phyloP scores from a whole-genome alignment of 2,888 invertebrate species.

The Drosophila pegasa region DNA sequence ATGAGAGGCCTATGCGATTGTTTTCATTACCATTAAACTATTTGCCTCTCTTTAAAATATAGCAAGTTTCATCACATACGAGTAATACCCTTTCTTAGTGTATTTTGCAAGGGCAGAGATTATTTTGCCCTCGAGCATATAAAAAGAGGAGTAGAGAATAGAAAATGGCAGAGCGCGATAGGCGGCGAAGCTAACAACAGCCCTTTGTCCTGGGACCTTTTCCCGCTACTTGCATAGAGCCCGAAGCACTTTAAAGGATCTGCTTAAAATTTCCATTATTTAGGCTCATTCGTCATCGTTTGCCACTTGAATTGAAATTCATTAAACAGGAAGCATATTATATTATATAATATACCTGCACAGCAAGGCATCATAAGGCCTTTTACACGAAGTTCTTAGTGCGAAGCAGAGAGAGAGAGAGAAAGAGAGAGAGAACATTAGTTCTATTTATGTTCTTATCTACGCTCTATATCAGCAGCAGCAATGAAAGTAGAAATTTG shows the following conservation, averaged over 20 bases:
- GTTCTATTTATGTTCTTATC: no score
- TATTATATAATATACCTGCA: no score
- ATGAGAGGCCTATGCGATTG: no score
- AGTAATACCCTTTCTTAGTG: not conserved
- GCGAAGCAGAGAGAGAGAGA: no score
- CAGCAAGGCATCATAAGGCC: no score
- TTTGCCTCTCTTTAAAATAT: no score
- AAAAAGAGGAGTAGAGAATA: slow-evolving; percentile 5
- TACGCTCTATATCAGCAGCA: no score
- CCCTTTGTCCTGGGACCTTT: slow-evolving; percentile 18
- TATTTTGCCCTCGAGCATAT: slow-evolving; percentile 8
- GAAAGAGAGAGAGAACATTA: no score
- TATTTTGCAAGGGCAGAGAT: not conserved
- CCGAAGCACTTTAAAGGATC: slow-evolving; percentile 10
- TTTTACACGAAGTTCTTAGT: no score
- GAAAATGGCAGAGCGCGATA: slow-evolving; percentile 32
- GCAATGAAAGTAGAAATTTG: no score
- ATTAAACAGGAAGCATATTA: no score
- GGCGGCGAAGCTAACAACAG: slow-evolving; percentile 31
- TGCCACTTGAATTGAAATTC: slow-evolving; percentile 31
- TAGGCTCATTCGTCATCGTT: slow-evolving; percentile 55
- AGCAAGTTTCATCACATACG: not conserved
- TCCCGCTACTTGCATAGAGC: slow-evolving; percentile 2
- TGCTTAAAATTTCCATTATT: slow-evolving; percentile 28
- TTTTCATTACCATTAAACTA: no score